A percentile compares a stretch with the other conserved stretches of the same genome.
phyloP scores from a whole-genome alignment of 2,888 invertebrate genomes.

The Pelosia muscerda region DNA sequence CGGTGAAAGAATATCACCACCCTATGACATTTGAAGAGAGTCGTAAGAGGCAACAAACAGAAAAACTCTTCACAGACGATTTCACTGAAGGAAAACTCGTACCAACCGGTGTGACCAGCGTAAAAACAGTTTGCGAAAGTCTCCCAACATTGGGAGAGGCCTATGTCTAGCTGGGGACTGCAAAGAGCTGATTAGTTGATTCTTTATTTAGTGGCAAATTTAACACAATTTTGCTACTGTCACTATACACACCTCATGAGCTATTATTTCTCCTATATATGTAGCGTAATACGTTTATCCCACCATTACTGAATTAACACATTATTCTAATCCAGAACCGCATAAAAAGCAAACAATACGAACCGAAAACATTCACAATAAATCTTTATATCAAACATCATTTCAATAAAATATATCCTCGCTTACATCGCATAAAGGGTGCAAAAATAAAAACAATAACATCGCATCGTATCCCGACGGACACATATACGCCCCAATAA shows the following conservation, averaged over 20 bases:
- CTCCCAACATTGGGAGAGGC: no score
- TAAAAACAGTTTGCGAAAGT: no score
- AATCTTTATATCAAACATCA: conserved; percentile 78
- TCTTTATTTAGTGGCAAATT: no score
- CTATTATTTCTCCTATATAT: background rate
- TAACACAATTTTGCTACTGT: no score
- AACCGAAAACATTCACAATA: conserved; percentile 58
- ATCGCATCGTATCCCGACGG: conserved; percentile 70
- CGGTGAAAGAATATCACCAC: no score
- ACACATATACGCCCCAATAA: conserved; percentile 82
- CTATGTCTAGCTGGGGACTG: no score
- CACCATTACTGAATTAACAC: conserved; percentile 6
- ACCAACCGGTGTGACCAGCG: no score
- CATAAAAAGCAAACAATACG: conserved; percentile 22
- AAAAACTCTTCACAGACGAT: no score
- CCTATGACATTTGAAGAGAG: no score
- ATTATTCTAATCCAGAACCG: conserved; percentile 15
- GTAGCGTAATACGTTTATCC: background rate
- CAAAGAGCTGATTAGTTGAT: no score
- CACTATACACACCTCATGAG: background rate
- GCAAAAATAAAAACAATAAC: conserved; percentile 83
- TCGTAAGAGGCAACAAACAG: no score
- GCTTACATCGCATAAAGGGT: conserved; percentile 75
- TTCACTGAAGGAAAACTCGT: no score
- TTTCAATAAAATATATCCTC: conserved; percentile 78